Evolutionary conservation across 2,113 vertebrate species (phyloP).

Genomic region (Larimichthys polyactis): DNA sequence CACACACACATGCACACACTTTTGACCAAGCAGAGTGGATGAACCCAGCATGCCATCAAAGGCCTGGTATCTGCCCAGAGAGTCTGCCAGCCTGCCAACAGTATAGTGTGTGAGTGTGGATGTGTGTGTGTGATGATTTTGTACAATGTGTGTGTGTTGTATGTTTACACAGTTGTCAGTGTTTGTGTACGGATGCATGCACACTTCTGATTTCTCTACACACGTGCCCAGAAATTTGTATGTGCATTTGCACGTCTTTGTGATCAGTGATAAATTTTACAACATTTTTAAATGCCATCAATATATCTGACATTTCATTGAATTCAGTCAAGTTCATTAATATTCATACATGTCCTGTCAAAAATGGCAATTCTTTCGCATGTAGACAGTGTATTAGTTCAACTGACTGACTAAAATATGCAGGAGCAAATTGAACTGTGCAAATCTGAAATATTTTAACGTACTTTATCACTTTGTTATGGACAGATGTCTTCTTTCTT

Average conservation of each 20-base stretch:
- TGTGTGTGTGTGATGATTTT: conserved; percentile 46
- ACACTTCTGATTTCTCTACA: conserved; percentile 7
- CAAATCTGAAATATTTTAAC: neutral
- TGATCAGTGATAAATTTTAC: neutral
- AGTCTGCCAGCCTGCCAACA: conserved; percentile 58
- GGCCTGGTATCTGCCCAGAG: conserved; percentile 71
- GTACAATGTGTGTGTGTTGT: conserved; percentile 52
- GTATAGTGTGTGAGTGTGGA: conserved; percentile 28
- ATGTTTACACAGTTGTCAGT: conserved; percentile 57
- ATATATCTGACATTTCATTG: neutral
- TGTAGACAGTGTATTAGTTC: neutral
- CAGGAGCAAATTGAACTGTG: neutral
- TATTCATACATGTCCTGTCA: neutral
- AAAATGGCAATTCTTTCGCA: neutral
- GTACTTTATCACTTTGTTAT: neutral
- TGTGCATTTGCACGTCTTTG: conserved; percentile 1
- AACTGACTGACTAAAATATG: conserved; percentile 14
- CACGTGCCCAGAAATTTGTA: conserved; percentile 1
- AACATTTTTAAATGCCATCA: conserved; percentile 3
- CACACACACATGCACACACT: conserved; percentile 34
- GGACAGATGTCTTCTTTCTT: neutral
- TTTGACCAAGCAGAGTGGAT: conserved; percentile 63
- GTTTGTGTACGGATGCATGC: conserved; percentile 21
- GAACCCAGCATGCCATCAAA: conserved; percentile 73
- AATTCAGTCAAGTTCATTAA: neutral